These are phyloP conservation scores for Prorops nasuta DNA, from an alignment of 1,140 invertebrate genomes.

Conservation along the genomic window DNA sequence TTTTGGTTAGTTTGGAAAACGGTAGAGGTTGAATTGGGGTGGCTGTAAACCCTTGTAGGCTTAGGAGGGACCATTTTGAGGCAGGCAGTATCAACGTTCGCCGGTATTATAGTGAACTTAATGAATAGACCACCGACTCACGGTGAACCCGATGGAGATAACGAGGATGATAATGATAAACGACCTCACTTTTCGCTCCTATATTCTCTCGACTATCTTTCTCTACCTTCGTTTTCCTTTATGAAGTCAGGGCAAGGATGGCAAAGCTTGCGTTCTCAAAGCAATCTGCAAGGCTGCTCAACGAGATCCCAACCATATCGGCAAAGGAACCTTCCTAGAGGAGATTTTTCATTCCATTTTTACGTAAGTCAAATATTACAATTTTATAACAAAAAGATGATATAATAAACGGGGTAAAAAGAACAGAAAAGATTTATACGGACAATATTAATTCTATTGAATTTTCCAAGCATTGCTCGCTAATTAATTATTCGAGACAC, in stretches of 20 bases:
- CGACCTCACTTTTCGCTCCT: constrained; percentile 3
- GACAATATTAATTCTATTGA: too few relatives aligned
- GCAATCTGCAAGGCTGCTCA: constrained; percentile 59
- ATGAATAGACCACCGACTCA: constrained; percentile 27
- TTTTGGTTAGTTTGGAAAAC: constrained; percentile 12
- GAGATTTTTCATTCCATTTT: constrained; percentile 62
- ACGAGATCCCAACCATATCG: constrained; percentile 38
- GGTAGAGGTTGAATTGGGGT: constrained; percentile 8
- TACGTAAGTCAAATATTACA: constrained; percentile 54
- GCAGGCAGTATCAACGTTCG: constrained; percentile 19
- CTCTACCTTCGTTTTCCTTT: too few relatives aligned
- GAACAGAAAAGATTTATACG: too few relatives aligned
- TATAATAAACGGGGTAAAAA: too few relatives aligned
- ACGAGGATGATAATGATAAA: constrained; percentile 33
- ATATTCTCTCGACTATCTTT: too few relatives aligned
- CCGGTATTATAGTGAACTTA: constrained; percentile 31
- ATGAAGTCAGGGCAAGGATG: constrained; percentile 58
- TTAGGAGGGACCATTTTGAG: constrained; percentile 19
- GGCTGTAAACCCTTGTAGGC: constrained; percentile 23
- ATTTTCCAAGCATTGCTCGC: too few relatives aligned
- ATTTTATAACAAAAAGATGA: too few relatives aligned
- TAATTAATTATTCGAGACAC: too few relatives aligned
- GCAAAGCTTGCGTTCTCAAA: constrained; percentile 60
- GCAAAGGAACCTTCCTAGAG: constrained; percentile 56
- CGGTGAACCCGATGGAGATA: constrained; percentile 22